Conservation (phyloP, 2,888 invertebrate species). For the Elaeidobius kamerunicus region DNA sequence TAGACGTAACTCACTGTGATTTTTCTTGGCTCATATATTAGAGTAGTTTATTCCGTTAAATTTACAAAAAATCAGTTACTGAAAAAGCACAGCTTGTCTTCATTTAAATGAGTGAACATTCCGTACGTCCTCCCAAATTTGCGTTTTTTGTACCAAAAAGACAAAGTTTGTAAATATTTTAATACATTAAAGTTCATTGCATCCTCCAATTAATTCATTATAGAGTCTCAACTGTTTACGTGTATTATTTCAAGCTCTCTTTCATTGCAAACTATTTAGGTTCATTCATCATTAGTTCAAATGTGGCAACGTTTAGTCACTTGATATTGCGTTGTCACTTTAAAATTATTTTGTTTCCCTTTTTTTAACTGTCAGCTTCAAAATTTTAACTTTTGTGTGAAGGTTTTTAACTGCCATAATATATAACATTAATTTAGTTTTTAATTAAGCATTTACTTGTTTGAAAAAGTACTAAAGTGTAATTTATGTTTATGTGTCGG, state of each 20-base stretch:
- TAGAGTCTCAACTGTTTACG: slow-evolving; percentile 16
- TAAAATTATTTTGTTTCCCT: neutral
- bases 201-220: slow-evolving; percentile 10
- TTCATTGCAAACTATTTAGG: slow-evolving; percentile 18
- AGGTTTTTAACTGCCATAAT: slow-evolving; percentile 23
- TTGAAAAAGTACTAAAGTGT: slow-evolving; percentile 22
- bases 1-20: too few species aligned
- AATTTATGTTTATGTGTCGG: slow-evolving; percentile 10
- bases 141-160: too few species aligned
- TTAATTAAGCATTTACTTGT: slow-evolving; percentile 15
- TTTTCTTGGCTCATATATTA: too few species aligned
- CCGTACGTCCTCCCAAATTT: too few species aligned
- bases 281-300: neutral
- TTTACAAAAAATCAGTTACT: too few species aligned
- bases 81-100: neutral
- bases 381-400: slow-evolving; percentile 1
- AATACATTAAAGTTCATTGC: too few species aligned
- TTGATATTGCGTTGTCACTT: too few species aligned
- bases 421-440: slow-evolving; percentile 14
- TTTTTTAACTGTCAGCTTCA: neutral
- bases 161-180: neutral
- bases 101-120: too few species aligned
- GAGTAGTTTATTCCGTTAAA: too few species aligned
- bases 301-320: too few species aligned
- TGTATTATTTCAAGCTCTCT: slow-evolving; percentile 30